phyloP scores from a whole-genome alignment of 2,113 vertebrate species.

The Nothocercus nigrocapillus region DNA sequence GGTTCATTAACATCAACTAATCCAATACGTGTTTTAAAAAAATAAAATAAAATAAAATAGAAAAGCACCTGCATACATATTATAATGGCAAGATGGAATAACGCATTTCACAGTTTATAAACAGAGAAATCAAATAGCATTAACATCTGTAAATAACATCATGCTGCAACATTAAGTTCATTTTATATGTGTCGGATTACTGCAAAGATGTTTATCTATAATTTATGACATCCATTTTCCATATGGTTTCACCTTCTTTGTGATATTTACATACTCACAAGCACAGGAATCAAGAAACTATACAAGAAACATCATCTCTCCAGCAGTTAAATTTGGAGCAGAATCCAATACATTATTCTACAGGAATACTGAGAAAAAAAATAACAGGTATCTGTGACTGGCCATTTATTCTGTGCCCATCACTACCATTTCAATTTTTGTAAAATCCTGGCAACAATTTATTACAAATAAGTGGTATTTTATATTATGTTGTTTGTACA shows the following conservation, averaged over 20 bases:
- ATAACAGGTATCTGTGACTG: neutral
- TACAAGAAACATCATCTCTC: neutral
- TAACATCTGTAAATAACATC: neutral
- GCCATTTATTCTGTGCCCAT: neutral
- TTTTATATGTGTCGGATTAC: neutral
- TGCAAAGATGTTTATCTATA: neutral
- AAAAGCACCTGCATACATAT: neutral
- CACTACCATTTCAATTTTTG: neutral
- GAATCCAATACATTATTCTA: neutral
- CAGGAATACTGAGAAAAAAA: neutral
- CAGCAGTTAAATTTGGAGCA: neutral
- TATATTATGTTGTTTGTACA: neutral
- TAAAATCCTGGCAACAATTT: neutral
- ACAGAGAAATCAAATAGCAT: neutral
- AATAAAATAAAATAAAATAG: no score
- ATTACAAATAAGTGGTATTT: neutral
- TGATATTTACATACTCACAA: neutral
- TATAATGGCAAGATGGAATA: rapidly evolving
- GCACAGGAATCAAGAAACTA: neutral
- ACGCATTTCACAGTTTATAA: neutral
- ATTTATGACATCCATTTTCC: neutral
- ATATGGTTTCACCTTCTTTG: neutral
- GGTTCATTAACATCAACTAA: neutral
- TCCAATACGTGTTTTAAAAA: neutral
- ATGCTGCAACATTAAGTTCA: neutral